Conservation (phyloP, 2,888 invertebrate species). For the Drosophila mettleri region DNA sequence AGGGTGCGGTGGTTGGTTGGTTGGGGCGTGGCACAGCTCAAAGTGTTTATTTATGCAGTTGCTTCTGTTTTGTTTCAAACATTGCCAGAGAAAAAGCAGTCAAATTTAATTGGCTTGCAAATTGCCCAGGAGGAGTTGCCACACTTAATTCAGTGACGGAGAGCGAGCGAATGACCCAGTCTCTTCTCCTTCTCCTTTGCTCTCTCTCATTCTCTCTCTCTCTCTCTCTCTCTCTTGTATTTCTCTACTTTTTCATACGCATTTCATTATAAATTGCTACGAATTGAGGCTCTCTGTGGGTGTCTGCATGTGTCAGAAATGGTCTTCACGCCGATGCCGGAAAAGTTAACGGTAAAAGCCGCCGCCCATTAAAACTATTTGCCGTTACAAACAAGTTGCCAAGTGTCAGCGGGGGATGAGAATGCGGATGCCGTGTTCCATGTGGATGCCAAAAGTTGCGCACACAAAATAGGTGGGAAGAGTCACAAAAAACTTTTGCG, state of each 20-base stretch:
- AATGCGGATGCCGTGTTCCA: neutral
- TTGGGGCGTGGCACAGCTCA: constrained; percentile 36
- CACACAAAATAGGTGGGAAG: constrained; percentile 17
- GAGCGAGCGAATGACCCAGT: neutral
- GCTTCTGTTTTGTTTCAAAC: constrained; percentile 42
- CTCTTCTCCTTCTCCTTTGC: neutral
- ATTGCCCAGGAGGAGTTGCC: constrained; percentile 50
- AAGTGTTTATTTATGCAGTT: constrained; percentile 78
- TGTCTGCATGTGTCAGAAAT: constrained; percentile 10
- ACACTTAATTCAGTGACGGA: neutral
- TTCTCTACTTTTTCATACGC: constrained; percentile 17
- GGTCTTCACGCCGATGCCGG: constrained; percentile 44
- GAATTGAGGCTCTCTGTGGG: constrained; percentile 44
- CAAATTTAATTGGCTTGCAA: constrained; percentile 79
- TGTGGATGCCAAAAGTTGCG: constrained; percentile 21
- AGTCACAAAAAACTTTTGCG: constrained; percentile 26
- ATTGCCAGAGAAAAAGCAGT: constrained; percentile 59
- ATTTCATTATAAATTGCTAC: constrained; percentile 73
- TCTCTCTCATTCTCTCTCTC: neutral
- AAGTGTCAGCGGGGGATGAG: neutral
- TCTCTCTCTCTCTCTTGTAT: neutral
- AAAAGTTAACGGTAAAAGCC: constrained; percentile 65
- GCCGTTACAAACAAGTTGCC: constrained; percentile 60
- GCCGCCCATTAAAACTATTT: constrained; percentile 77
- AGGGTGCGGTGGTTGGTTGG: neutral